Conservation (phyloP, 2,888 invertebrate genomes). For the Diabrotica balteata region DNA sequence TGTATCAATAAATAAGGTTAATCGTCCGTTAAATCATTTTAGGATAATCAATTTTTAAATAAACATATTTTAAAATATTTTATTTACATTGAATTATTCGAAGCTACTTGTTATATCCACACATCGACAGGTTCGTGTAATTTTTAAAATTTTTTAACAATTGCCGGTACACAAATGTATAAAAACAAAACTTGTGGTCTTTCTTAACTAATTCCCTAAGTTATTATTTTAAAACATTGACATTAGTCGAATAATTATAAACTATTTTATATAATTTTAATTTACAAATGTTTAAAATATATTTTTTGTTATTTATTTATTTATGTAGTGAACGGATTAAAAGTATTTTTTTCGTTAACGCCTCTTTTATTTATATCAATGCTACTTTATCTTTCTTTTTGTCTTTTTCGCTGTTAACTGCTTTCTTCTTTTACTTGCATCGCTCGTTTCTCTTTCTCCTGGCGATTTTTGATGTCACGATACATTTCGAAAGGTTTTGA, state of each 20-base stretch:
- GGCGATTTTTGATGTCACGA: no score
- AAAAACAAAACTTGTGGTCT: constrained; percentile 12
- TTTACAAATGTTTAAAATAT: constrained; percentile 18
- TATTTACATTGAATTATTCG: background rate
- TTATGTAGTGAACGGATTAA: constrained; percentile 21
- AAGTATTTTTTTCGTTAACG: constrained; percentile 14
- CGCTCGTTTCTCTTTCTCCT: no score
- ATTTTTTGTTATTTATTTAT: constrained; percentile 30
- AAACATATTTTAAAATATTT: no score
- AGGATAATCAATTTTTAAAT: no score
- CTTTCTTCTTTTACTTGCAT: no score
- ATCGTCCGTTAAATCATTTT: no score
- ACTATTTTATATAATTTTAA: constrained; percentile 18
- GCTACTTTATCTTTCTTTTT: no score
- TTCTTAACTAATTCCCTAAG: constrained; percentile 14
- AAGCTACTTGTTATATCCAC: constrained; percentile 7
- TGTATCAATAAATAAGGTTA: no score
- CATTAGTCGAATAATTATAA: constrained; percentile 16
- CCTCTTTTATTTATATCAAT: constrained; percentile 2
- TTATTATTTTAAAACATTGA: constrained; percentile 13
- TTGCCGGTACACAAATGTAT: constrained; percentile 19
- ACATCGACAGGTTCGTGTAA: constrained; percentile 1
- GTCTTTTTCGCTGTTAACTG: no score
- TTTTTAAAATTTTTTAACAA: constrained; percentile 15
- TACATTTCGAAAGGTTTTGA: no score